Conservation (phyloP, 1,140 invertebrate genomes). For the Drosophila repleta region DNA sequence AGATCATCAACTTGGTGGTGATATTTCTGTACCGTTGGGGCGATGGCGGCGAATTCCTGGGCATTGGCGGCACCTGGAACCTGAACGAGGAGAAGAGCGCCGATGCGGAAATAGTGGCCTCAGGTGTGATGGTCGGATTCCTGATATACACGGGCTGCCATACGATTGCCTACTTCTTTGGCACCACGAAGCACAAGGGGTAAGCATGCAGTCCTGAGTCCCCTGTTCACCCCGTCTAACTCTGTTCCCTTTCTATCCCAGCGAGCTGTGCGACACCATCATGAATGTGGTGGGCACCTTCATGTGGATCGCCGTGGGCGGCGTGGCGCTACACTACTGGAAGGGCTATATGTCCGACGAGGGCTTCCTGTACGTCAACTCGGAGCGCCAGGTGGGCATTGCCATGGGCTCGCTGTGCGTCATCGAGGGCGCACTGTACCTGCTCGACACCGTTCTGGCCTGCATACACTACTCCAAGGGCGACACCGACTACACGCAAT, state of each 20-base stretch:
- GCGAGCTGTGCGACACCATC: constrained; percentile 89
- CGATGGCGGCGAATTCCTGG: constrained; percentile 91
- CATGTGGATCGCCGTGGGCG: constrained; percentile 92
- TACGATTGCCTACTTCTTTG: constrained; percentile 89
- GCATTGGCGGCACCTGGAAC: constrained; percentile 94
- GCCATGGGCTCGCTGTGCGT: constrained; percentile 91
- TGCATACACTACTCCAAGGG: constrained; percentile 90
- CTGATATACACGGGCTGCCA: constrained; percentile 91
- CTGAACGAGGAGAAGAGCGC: constrained; percentile 94
- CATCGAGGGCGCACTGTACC: constrained; percentile 90
- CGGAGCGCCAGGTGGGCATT: constrained; percentile 90
- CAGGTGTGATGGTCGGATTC: constrained; percentile 93
- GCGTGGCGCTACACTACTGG: constrained; percentile 94
- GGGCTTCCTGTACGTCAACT: constrained; percentile 87
- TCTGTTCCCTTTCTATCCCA: constrained; percentile 67
- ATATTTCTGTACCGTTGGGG: constrained; percentile 92
- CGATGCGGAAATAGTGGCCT: constrained; percentile 93
- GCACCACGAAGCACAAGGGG: constrained; percentile 90
- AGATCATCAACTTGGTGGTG: constrained; percentile 91
- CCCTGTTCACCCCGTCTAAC: background rate
- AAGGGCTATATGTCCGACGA: constrained; percentile 91
- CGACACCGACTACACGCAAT: constrained; percentile 81
- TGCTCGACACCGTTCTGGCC: constrained; percentile 90
- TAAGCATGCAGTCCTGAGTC: constrained; percentile 67
- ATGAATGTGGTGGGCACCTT: constrained; percentile 94